A percentile compares a stretch with the other conserved stretches of the same genome.
phyloP scores from a whole-genome alignment of 2,113 vertebrate species.

The Entelurus aequoreus region DNA sequence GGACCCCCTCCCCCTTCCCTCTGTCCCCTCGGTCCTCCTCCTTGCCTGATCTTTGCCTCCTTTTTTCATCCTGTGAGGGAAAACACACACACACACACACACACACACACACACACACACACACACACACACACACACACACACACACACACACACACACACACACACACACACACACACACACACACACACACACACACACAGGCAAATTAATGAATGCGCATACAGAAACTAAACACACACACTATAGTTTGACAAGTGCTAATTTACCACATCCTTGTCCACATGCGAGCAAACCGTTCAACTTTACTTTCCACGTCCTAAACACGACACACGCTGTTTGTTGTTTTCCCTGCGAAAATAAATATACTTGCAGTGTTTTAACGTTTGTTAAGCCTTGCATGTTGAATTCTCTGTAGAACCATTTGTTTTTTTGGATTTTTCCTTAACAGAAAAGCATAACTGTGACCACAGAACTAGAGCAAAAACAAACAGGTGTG shows the following conservation, averaged over 20 bases:
- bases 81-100: constrained; percentile 23
- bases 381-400: too few relatives aligned
- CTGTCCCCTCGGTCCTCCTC: constrained; percentile 10
- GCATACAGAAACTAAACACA: constrained; percentile 25
- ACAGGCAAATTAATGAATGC: constrained; percentile 40
- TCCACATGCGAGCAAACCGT: too few relatives aligned
- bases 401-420: too few relatives aligned
- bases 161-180: constrained; percentile 31
- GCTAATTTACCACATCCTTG: too few relatives aligned
- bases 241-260: background rate
- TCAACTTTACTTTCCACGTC: too few relatives aligned
- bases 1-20: constrained; percentile 13
- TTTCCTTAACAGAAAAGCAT: too few relatives aligned
- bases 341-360: too few relatives aligned
- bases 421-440: too few relatives aligned
- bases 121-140: constrained; percentile 44
- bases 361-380: too few relatives aligned
- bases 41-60: constrained; percentile 32
- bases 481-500: too few relatives aligned
- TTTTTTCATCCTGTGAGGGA: constrained; percentile 28
- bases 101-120: constrained; percentile 46
- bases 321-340: too few relatives aligned
- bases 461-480: too few relatives aligned
- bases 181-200: constrained; percentile 30
- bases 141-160: constrained; percentile 15